Base-by-base conservation (phyloP, 2,113 vertebrate species). In the Misgurnus mizolepis region DNA sequence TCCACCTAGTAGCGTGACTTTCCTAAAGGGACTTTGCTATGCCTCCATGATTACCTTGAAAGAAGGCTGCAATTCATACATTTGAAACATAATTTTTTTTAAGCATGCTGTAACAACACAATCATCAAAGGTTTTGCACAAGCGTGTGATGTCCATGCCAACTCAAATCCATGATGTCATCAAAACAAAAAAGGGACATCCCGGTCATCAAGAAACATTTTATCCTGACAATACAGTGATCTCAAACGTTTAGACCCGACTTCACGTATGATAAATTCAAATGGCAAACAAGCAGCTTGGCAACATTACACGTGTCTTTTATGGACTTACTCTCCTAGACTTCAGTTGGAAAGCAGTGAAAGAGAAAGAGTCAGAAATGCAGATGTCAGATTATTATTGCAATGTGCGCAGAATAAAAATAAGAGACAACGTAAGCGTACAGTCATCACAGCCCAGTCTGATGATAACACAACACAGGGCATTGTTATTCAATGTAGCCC, bases 321-420 rank as follows among this genome's bases (percentile, higher is more conserved):
- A 82, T 86, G 71, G 40, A 96, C 95, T 96, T 96, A 96, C 95
- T 96, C 95, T 95, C 93, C 95, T 95, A 93, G 95, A 95, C 95
- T 96, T 95, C 94, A 91, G 93, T 94, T 93, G 92, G 94, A 95
- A 92, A 90, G 94, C 94, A 94, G 91, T 47, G 79, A 70, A 66
- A n/a, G 60, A 40, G 89, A 85, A 78, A 82, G 15, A 47, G 76
- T 85, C 58, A 86, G 72, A 75, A 72, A 76, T 41, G 60, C 67
- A 55, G 27, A 76, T 45, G 71, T 61, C 40, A 82, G 61, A 78
- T n/a, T 60, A 69, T 49, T 67, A 75, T 76, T 74, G 5, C 55
- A 55, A 47, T 9, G 47, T 72, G 69, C 17, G 39, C 50, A 62
- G 67, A 72, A 70, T n/a, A 49, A n/a, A 69, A 80, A 67, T 56